phyloP scores from a whole-genome alignment of 30 jellyfish, hydroid and myxozoan genomes.

The Hydractinia symbiolongicarpus region DNA sequence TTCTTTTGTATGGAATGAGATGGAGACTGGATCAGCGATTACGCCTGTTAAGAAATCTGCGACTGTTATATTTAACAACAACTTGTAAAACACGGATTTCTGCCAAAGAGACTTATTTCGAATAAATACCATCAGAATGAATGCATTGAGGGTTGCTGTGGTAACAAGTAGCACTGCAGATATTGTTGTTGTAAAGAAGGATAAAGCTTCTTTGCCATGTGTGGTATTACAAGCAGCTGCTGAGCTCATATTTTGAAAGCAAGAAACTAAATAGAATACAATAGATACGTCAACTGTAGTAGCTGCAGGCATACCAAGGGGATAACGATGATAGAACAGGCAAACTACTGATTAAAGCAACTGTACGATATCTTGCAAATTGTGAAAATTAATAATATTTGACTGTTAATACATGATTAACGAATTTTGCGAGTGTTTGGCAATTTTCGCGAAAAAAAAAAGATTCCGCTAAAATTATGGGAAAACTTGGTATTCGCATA shows the following conservation, averaged over 20 bases:
- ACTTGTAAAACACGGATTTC: conserved; percentile 18
- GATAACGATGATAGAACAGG: no score
- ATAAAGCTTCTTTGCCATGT: conserved; percentile 11
- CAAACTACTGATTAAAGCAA: no score
- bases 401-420: no score
- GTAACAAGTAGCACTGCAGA: conserved; percentile 3
- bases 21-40: conserved; percentile 20
- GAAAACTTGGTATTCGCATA: no score
- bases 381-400: no score
- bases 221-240: conserved; percentile 14
- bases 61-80: conserved; percentile 16
- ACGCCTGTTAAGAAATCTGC: conserved; percentile 39
- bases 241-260: not conserved
- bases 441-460: no score
- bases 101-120: not conserved
- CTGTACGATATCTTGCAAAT: no score
- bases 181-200: conserved; percentile 12
- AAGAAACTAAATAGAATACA: no score
- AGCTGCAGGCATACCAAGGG: no score
- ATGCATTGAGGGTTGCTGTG: conserved; percentile 5
- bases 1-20: conserved; percentile 33
- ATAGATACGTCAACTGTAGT: no score
- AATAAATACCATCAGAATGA: conserved; percentile 2
- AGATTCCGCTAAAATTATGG: no score
- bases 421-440: no score